A percentile compares a stretch with the other conserved stretches of the same genome.
These are phyloP conservation scores for Polydrusus pterygomalis DNA, from an alignment of 2,888 invertebrate species.

Conservation along the genomic window DNA sequence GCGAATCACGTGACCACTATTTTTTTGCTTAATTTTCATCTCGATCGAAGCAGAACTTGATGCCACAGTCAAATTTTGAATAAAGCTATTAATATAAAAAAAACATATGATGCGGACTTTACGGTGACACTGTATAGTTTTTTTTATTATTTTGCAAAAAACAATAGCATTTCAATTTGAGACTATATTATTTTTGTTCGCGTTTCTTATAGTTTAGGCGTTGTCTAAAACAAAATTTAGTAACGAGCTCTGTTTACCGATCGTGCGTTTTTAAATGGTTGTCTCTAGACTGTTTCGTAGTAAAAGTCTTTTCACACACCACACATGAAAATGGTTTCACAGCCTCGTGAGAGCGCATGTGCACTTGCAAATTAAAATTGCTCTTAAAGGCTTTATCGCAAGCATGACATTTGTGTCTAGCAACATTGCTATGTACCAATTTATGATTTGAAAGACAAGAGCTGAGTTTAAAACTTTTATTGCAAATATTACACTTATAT, in stretches of 20 bases:
- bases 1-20: no score
- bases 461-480: constrained; percentile 69
- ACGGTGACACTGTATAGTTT: no score
- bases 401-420: constrained; percentile 71
- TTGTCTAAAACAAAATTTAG: no score
- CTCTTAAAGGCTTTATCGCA: constrained; percentile 72
- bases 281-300: constrained; percentile 65
- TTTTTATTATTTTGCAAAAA: no score
- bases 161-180: no score
- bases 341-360: constrained; percentile 58
- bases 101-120: no score
- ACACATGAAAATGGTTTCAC: constrained; percentile 63
- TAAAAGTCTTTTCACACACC: constrained; percentile 66
- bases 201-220: no score
- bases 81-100: no score
- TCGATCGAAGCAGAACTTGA: no score
- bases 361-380: constrained; percentile 55
- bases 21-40: no score
- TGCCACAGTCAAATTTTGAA: no score
- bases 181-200: no score
- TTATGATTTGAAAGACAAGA: constrained; percentile 54
- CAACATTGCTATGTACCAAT: constrained; percentile 69
- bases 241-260: neutral
- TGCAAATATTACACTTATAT: constrained; percentile 72
- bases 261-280: constrained; percentile 74